These are phyloP conservation scores for Characodon lateralis DNA, from an alignment of 2,797 vertebrate genomes.

Conservation along the genomic window DNA sequence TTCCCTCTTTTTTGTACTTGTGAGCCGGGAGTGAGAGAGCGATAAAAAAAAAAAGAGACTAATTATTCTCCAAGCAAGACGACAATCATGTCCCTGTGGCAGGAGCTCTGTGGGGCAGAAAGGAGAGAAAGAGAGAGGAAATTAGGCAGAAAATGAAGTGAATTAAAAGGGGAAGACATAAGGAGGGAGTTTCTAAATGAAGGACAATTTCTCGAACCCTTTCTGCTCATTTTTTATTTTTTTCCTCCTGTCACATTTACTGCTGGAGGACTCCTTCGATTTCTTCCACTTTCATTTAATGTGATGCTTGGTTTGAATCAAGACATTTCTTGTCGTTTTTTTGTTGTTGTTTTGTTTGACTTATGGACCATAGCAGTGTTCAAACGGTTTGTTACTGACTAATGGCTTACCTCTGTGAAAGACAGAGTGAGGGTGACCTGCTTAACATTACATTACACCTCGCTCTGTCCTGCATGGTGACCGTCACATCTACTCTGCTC, in stretches of 20 bases:
- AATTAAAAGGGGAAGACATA: conserved; percentile 52
- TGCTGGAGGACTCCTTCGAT: conserved; percentile 57
- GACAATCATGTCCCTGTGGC: conserved; percentile 82
- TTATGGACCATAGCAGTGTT: conserved; percentile 61
- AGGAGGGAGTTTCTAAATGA: conserved; percentile 44
- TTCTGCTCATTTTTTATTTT: conserved; percentile 65
- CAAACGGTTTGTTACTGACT: conserved; percentile 47
- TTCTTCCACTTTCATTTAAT: conserved; percentile 74
- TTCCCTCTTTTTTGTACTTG: conserved; percentile 67
- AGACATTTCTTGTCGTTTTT: conserved; percentile 71
- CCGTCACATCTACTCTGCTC: conserved; percentile 49
- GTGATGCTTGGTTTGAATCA: conserved; percentile 75
- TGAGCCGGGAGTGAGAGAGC: conserved; percentile 71
- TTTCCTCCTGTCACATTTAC: conserved; percentile 51
- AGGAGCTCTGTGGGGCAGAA: conserved; percentile 57
- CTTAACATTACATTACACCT: conserved; percentile 26
- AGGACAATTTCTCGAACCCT: conserved; percentile 75
- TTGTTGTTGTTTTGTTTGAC: conserved; percentile 30
- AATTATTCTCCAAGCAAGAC: conserved; percentile 76
- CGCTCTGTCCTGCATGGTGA: conserved; percentile 50
- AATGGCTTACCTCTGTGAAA: conserved; percentile 61
- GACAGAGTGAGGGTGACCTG: conserved; percentile 51
- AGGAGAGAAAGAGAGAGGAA: conserved; percentile 52
- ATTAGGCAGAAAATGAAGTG: conserved; percentile 66
- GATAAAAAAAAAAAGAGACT: conserved; percentile 55